Percentiles rank a stretch among this genome's conserved stretches.
These are phyloP conservation scores for Halcyon badia DNA, from an alignment of 2,797 vertebrate genomes.

Conservation along the genomic window DNA sequence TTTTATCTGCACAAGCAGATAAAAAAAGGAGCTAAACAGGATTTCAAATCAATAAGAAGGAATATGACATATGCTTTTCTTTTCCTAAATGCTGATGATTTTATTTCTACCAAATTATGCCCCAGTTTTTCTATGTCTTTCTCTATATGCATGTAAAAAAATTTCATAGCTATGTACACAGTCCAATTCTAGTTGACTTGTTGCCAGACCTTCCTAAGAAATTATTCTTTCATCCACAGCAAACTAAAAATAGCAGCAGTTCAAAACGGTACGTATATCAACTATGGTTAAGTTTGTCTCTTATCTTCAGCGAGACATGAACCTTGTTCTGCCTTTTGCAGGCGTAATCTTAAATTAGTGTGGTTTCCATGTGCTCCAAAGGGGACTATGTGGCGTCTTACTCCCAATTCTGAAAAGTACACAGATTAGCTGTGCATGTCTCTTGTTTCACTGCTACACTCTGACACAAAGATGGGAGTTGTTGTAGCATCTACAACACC, in stretches of 20 bases:
- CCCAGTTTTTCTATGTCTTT: background rate
- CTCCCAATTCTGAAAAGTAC: background rate
- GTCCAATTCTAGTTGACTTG: background rate
- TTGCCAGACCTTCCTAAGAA: background rate
- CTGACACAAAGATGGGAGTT: background rate
- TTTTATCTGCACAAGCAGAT: background rate
- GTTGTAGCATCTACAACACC: background rate
- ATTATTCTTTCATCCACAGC: background rate
- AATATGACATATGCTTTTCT: background rate
- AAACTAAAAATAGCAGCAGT: background rate
- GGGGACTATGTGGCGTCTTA: background rate
- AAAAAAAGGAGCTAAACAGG: background rate
- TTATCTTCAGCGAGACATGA: accelerated
- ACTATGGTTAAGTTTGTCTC: background rate
- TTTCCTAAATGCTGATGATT: background rate
- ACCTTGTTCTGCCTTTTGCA: background rate
- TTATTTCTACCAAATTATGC: background rate
- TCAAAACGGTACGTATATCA: background rate
- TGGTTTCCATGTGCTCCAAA: background rate
- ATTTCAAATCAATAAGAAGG: background rate
- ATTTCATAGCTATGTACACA: background rate
- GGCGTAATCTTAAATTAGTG: background rate
- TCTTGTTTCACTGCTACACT: background rate
- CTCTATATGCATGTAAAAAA: background rate
- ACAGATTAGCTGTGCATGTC: background rate